Evolutionary conservation across 2,113 vertebrate species (phyloP), one percentile per base, ranked within the genome.

Genomic region (Takifugu flavidus): DNA sequence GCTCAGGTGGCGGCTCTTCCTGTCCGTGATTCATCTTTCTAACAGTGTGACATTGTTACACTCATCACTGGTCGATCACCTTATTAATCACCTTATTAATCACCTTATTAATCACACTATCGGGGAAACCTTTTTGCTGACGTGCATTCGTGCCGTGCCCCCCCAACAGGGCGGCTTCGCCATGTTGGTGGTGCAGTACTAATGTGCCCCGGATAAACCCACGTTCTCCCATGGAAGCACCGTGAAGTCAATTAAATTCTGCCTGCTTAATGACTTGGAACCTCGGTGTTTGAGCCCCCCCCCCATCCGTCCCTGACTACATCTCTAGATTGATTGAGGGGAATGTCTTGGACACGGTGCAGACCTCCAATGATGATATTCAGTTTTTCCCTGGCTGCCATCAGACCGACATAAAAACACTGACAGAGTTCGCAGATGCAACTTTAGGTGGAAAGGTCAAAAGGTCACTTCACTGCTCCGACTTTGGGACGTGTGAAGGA

Each of bases 181-280:
- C 74, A 79, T 71, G 67, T 75, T 31, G 34, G 64, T 70, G 67
- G 80, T 83, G 82, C 77, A 82, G 75, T 76, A 53, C 80, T 79
- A 83, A 87, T 79, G 72, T 60, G 75, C 75, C 67, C 77, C 80
- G 80, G 74, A 85, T 86, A 88, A 86, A 84, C 78, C 76, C 75
- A 84, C 70, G 80, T 82, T 85, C 79, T 82, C 82, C 73, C 76
- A 79, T 62, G 86, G 86, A 86, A 86, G 84, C 78, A 85, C 83
- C 76, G 62, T 83, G 79, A 84, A 88, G 86, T 89, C 89, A 89
- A 89, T 91, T 89, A 88, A 91, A 90, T 89, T 89, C 89, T 83
- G 73, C 76, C 77, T 87, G 89, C 84, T 90, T 90, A 91, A 91
- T 89, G 90, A 87, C 84, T 85, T 84, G 88, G 87, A 89, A 88